These are phyloP conservation scores for Cebidichthys violaceus DNA, from an alignment of 2,113 vertebrate species.

Conservation along the genomic window DNA sequence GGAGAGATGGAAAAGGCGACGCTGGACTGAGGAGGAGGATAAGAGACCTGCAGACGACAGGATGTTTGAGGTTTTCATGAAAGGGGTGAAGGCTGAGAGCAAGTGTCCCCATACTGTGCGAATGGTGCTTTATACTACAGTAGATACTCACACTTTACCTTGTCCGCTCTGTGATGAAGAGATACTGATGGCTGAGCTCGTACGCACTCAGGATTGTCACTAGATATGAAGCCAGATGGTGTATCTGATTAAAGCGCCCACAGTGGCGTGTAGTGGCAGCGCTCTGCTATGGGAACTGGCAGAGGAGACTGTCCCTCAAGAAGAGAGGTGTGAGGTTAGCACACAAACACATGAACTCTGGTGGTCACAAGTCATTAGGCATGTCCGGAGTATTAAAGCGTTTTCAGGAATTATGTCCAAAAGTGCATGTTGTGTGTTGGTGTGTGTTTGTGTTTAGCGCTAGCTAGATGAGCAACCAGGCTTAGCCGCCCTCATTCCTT, in stretches of 20 bases:
- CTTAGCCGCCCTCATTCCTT: slow-evolving; percentile 67
- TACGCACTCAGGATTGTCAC: slow-evolving; percentile 32
- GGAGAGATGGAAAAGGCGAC: neutral
- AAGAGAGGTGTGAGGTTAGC: slow-evolving; percentile 14
- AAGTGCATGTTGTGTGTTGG: neutral
- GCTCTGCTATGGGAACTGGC: slow-evolving; percentile 5
- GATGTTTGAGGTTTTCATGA: slow-evolving; percentile 24
- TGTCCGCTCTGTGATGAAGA: slow-evolving; percentile 36
- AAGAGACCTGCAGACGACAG: slow-evolving; percentile 14
- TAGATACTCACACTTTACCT: slow-evolving; percentile 27
- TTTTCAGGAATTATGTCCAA: slow-evolving; percentile 31
- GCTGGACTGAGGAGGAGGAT: neutral
- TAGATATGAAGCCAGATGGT: slow-evolving; percentile 43
- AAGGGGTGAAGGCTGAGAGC: slow-evolving; percentile 26
- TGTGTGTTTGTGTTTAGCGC: slow-evolving; percentile 47
- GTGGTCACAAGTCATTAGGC: slow-evolving; percentile 15
- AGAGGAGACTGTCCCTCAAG: neutral
- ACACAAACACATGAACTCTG: neutral
- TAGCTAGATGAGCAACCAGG: slow-evolving; percentile 56
- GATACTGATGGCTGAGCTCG: slow-evolving; percentile 34
- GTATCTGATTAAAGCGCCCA: slow-evolving; percentile 40
- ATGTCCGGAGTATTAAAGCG: slow-evolving; percentile 17
- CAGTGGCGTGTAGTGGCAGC: slow-evolving; percentile 26
- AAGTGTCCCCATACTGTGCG: slow-evolving; percentile 28
- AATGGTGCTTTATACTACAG: neutral